Base-by-base conservation (phyloP, 2,888 invertebrate genomes). In the Cheilosia pagana region DNA sequence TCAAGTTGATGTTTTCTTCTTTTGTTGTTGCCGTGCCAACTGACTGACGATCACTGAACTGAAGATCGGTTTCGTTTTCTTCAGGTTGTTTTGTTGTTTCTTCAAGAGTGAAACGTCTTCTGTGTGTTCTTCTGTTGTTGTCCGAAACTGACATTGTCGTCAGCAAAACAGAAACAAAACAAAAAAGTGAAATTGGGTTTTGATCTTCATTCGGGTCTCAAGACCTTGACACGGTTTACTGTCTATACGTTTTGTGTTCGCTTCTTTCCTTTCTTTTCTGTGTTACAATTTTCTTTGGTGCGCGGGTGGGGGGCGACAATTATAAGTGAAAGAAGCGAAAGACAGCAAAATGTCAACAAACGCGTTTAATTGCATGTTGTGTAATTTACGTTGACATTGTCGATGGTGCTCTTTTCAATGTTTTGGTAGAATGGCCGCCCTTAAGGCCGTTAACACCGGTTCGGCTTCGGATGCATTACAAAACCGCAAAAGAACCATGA, bases 181-280 rank as follows among this genome's bases (percentile, higher is more conserved):
- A 25, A 45, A 12, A 63, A 21, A 53, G 28, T 21, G 12, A 45
- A 16, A 19, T 45, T 45, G n/a, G n/a, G 55, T 4, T 23, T 4
- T 23, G 52, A 65, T 48, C 48, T 74, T 55, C 63, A 53, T 59
- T 76, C 48, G 53, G 39, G 60, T 76, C 60, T 76, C 75, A 57
- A 71, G 67, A 81, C 85, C 85, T 85, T 85, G 85, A 85, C 85
- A 81, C 62, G 60, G 70, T 85, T 85, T 85, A 41, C 67, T 19
- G n/a, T n/a, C n/a, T n/a, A n/a, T n/a, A 25, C 55, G 35, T 72
- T n/a, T 39, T 31, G 53, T 55, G 35, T 50, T 59, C 16, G 23
- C 43, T 71, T 39, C n/a, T 48, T 62, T 25, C 10, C 8, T 57
- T 52, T 68, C 48, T 43, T 50, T 35, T 65, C 43, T 35, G 19